Conservation (phyloP, 2,888 invertebrate genomes). For the Bellardia bayeri region DNA sequence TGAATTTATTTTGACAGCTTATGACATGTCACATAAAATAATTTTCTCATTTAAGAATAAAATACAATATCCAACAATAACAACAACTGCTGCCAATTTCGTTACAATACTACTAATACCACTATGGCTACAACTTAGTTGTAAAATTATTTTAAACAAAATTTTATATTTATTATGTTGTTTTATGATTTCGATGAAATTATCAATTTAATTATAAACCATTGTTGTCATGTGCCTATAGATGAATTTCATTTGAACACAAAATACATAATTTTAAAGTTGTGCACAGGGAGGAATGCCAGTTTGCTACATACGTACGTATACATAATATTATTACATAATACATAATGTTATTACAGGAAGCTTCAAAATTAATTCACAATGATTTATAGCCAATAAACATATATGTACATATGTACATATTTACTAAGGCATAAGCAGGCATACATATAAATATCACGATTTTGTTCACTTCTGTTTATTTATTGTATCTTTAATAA, state of each 20-base stretch:
- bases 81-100: conserved; percentile 32
- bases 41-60: neutral
- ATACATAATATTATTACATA: no score
- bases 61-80: neutral
- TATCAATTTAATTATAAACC: conserved; percentile 6
- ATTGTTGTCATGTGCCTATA: conserved; percentile 7
- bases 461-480: no score
- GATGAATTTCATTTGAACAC: neutral
- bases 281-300: neutral
- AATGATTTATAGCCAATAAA: neutral
- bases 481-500: no score
- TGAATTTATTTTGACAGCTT: conserved; percentile 56
- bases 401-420: no score
- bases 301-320: neutral
- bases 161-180: neutral
- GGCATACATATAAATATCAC: no score
- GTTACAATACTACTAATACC: neutral
- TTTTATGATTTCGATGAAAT: conserved; percentile 1
- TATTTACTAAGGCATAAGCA: neutral
- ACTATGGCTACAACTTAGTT: no score
- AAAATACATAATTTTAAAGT: neutral
- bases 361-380: neutral
- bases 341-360: neutral
- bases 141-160: no score
- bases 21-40: conserved; percentile 34